Percentiles rank a stretch among this genome's conserved stretches.
Evolutionary conservation across 2,797 vertebrate species (phyloP).

Genomic region (Hephaestus fuliginosus): DNA sequence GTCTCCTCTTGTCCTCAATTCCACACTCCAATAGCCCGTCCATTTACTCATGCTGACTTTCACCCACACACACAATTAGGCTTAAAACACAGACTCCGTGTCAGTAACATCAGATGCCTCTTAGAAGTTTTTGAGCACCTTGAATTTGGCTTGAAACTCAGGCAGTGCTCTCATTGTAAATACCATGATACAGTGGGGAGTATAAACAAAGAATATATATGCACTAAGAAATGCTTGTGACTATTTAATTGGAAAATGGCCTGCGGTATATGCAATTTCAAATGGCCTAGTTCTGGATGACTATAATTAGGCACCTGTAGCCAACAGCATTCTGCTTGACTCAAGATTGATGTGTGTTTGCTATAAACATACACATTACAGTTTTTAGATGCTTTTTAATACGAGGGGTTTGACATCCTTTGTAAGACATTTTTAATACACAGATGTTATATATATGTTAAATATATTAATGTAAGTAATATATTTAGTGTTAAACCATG

Average conservation of each 20-base stretch:
- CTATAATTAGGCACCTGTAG: conserved; percentile 43
- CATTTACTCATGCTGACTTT: conserved; percentile 52
- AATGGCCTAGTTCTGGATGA: conserved; percentile 40
- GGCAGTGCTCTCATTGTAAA: conserved; percentile 3
- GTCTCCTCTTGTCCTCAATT: conserved; percentile 60
- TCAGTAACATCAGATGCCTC: conserved; percentile 19
- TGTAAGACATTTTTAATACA: not conserved
- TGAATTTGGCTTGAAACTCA: conserved; percentile 12
- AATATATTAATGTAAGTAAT: not conserved
- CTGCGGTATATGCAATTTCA: not conserved
- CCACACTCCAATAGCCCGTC: conserved; percentile 58
- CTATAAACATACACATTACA: not conserved
- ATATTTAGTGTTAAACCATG: not conserved
- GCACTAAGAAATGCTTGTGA: conserved; percentile 10
- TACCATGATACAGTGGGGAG: not conserved
- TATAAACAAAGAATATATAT: conserved; percentile 1
- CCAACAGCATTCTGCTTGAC: conserved; percentile 26
- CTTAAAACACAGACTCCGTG: conserved; percentile 23
- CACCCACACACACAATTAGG: conserved; percentile 35
- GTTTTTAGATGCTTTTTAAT: conserved; percentile 10
- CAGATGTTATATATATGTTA: too few species aligned
- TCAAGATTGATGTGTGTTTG: conserved; percentile 10
- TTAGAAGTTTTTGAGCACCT: conserved; percentile 7
- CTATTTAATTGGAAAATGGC: conserved; percentile 26
- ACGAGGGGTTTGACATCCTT: not conserved